A percentile compares a stretch with the other conserved stretches of the same genome.
Conservation (phyloP, 1,140 invertebrate genomes). For the Microplitis demolitor region DNA sequence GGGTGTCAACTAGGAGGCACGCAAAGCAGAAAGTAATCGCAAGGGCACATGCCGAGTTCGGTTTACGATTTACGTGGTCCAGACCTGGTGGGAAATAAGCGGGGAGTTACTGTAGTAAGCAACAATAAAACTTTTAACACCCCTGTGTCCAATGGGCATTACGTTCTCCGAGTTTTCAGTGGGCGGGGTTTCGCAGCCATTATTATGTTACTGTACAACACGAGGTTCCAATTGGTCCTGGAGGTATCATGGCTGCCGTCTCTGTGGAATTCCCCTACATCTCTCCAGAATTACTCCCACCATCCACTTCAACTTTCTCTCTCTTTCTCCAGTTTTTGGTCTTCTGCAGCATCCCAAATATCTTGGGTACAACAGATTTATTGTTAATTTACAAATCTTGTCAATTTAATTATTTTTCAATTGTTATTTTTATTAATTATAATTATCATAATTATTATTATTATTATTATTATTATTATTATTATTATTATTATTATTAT, state of each 20-base stretch:
- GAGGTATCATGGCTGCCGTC: conserved; percentile 55
- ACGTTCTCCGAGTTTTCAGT: conserved; percentile 43
- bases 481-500: too few relatives aligned
- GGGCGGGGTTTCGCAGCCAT: conserved; percentile 58
- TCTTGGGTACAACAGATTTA: not conserved
- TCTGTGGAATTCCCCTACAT: conserved; percentile 25
- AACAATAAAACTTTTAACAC: conserved; percentile 58
- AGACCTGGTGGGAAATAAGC: conserved; percentile 25
- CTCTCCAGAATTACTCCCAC: conserved; percentile 9
- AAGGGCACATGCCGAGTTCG: not conserved
- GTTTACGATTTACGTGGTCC: conserved; percentile 46
- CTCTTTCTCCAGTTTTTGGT: not conserved
- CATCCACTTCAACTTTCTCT: not conserved
- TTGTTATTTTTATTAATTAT: not conserved
- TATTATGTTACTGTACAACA: conserved; percentile 46
- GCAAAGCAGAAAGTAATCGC: conserved; percentile 39
- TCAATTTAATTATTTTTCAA: not conserved
- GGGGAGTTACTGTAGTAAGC: conserved; percentile 51
- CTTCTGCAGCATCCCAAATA: not conserved
- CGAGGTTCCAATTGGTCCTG: conserved; percentile 45
- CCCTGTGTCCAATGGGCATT: conserved; percentile 53
- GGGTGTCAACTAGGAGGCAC: conserved; percentile 46
- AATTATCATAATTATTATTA: too few relatives aligned
- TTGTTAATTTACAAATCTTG: not conserved
- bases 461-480: too few relatives aligned